Conservation (phyloP, 2,113 vertebrate genomes). For the Eurystomus gularis region DNA sequence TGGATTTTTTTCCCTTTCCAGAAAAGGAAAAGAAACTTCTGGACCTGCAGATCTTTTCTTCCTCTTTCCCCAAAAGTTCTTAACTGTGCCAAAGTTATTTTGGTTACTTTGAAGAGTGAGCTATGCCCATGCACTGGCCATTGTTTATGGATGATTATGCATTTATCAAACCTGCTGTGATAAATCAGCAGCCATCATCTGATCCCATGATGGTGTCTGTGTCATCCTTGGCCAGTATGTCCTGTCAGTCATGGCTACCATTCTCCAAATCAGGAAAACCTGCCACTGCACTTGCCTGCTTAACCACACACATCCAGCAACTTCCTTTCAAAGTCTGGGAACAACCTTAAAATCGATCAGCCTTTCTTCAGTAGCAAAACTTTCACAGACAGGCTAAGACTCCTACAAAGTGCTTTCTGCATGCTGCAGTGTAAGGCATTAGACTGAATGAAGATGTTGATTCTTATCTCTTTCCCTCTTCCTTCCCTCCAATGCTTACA, state of each 20-base stretch:
- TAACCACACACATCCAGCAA: background rate
- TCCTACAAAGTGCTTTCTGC: background rate
- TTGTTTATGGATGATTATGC: background rate
- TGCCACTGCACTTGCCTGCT: background rate
- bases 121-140: background rate
- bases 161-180: background rate
- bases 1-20: background rate
- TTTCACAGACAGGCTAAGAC: background rate
- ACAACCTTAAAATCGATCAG: background rate
- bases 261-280: background rate
- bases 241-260: background rate
- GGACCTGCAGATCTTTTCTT: background rate
- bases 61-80: background rate
- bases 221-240: background rate
- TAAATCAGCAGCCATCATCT: background rate
- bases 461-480: background rate
- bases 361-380: background rate
- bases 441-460: background rate
- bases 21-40: background rate
- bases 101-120: background rate
- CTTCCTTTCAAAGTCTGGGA: background rate
- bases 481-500: background rate
- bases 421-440: background rate
- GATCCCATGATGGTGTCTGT: background rate
- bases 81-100: background rate